phyloP scores from a whole-genome alignment of 2,888 invertebrate species.

The Cephonodes hylas region DNA sequence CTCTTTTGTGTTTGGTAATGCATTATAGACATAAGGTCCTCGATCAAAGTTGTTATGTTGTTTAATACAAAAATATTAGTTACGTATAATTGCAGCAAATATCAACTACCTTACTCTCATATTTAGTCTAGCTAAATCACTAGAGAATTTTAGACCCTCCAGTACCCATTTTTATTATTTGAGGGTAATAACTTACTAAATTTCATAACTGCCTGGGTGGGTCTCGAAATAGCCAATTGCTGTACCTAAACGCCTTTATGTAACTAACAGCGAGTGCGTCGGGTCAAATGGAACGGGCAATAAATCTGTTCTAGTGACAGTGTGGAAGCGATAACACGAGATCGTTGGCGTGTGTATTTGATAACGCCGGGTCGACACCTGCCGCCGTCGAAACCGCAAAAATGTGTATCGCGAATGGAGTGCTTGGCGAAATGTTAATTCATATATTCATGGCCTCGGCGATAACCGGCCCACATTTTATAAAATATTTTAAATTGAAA shows the following conservation, averaged over 20 bases:
- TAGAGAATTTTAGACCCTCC: too few relatives aligned
- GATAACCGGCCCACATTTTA: not conserved
- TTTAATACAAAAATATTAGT: too few relatives aligned
- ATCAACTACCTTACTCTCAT: too few relatives aligned
- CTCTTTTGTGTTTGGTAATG: not conserved
- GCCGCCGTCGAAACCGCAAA: constrained; percentile 36
- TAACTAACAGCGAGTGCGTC: constrained; percentile 37
- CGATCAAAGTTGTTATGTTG: too few relatives aligned
- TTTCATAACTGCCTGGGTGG: constrained; percentile 38
- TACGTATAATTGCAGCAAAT: too few relatives aligned
- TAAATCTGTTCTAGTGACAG: constrained; percentile 62
- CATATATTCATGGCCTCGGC: not conserved
- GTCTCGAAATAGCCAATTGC: constrained; percentile 42
- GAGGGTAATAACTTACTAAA: constrained; percentile 36
- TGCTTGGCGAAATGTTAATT: not conserved
- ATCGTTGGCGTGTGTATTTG: constrained; percentile 58
- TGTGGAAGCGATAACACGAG: constrained; percentile 58
- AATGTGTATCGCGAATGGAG: constrained; percentile 20
- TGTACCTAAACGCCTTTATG: constrained; percentile 44
- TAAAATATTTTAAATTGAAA: not conserved
- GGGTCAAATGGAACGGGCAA: constrained; percentile 53
- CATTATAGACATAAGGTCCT: too few relatives aligned
- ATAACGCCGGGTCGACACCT: constrained; percentile 59
- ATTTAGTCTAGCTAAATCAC: too few relatives aligned
- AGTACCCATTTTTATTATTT: constrained; percentile 24